Evolutionary conservation across 2,888 invertebrate species (phyloP), one percentile per base, ranked within the genome.

Genomic region (Linyphia triangularis): DNA sequence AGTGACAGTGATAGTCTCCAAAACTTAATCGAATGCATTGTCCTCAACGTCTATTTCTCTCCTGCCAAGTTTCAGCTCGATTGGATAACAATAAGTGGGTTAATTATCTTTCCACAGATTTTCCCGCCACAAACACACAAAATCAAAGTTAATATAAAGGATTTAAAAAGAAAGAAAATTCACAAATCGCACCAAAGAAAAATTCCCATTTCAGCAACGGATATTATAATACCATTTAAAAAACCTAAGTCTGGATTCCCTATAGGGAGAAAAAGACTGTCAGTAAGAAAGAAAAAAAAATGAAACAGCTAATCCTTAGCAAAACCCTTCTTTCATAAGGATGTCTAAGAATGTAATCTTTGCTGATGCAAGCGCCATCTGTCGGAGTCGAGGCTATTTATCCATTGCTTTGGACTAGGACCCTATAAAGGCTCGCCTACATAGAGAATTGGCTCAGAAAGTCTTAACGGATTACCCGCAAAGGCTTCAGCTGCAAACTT

Each of bases 321-420:
- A 37, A 33, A 63, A 57, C 9, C 51, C 37, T 30, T 26, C 26
- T 77, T 77, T 77, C 28, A 37, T 22, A 77, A n/a, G 16, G 59
- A 37, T n/a, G 67, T 59, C 77, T 77, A 75, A 75, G 57, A 28
- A 69, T 59, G 43, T 69, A 69, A 81, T 81, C 81, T 81, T 65
- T 37, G 57, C 69, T 69, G 67, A 81, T 69, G 69, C 59, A 57
- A 81, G 59, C 59, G 59, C 69, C 69, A 26, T 81, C 81, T 81
- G 24, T 40, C 40, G 51, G 61, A 37, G 63, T 40, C 51, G 13
- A 51, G 51, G 40, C 61, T 77, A 51, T 63, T 78, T 78, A 81
- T 81, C 65, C 51, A n/a, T 43, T 67, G 40, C 43, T 70, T 37
- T 22, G 26, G 69, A 78, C 33, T 30, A 43, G 16, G 19, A 57